Evolutionary conservation across 2,888 invertebrate species (phyloP).

Genomic region (Sympetrum striolatum): DNA sequence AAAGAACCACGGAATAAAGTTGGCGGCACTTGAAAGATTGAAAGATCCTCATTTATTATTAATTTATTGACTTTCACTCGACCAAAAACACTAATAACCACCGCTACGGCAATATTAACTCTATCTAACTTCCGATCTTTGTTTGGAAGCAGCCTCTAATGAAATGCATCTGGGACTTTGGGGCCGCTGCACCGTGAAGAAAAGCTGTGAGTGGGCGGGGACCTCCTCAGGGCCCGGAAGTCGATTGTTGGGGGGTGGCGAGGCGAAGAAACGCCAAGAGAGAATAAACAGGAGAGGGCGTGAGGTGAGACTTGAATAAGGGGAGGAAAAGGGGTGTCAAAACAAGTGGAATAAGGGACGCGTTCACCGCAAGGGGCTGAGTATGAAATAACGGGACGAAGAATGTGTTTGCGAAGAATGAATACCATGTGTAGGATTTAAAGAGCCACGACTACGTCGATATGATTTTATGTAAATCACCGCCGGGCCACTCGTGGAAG

Average conservation of each 20-base stretch:
- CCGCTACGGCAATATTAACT: too few relatives aligned
- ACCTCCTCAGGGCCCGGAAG: background rate
- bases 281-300: background rate
- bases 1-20: too few relatives aligned
- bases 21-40: too few relatives aligned
- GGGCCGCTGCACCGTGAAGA: background rate
- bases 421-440: too few relatives aligned
- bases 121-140: too few relatives aligned
- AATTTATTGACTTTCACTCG: too few relatives aligned
- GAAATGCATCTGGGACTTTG: background rate
- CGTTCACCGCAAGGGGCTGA: background rate
- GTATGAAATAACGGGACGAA: background rate
- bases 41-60: too few relatives aligned
- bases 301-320: background rate
- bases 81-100: too few relatives aligned
- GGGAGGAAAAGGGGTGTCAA: background rate
- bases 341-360: background rate
- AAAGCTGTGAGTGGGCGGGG: background rate
- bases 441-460: too few relatives aligned
- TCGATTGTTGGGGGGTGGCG: background rate
- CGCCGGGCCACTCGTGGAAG: too few relatives aligned
- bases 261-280: background rate
- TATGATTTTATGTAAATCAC: too few relatives aligned
- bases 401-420: background rate
- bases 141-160: background rate